Conservation (phyloP, 2,888 invertebrate species). For the Temnothorax ravouxi region DNA sequence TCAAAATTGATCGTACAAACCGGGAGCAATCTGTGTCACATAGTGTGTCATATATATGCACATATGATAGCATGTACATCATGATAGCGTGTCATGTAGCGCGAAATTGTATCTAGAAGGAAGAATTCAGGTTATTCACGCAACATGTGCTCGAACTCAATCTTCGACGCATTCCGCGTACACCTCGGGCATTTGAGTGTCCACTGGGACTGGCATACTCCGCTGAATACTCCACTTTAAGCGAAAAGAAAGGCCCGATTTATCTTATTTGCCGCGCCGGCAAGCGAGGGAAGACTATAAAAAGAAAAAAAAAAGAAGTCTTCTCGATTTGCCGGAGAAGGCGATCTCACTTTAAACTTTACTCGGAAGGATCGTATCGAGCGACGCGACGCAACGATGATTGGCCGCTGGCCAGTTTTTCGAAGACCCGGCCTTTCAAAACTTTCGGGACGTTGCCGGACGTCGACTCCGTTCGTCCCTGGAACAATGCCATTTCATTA, state of each 20-base stretch:
- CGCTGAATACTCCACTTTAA: neutral
- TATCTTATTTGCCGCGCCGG: conserved; percentile 9
- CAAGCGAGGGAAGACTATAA: neutral
- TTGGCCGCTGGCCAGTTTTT: conserved; percentile 28
- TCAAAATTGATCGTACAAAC: neutral
- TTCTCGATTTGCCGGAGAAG: neutral
- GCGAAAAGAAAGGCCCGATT: neutral
- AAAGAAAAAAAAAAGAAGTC: neutral
- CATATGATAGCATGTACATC: too few species aligned
- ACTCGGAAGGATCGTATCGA: neutral
- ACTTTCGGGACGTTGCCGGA: conserved; percentile 48
- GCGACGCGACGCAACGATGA: neutral
- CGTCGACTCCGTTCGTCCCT: conserved; percentile 53
- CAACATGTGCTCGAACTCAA: neutral
- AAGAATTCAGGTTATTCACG: neutral
- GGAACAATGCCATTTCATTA: conserved; percentile 73
- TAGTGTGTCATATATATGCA: too few species aligned
- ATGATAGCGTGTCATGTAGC: neutral
- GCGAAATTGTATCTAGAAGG: neutral
- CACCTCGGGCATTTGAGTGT: neutral
- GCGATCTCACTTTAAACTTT: conserved; percentile 28
- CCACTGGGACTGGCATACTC: neutral
- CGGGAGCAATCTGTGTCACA: neutral
- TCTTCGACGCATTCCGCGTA: conserved; percentile 9
- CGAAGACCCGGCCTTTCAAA: conserved; percentile 37